Percentiles rank a stretch among this genome's conserved stretches.
Evolutionary conservation across 2,113 vertebrate species (phyloP).

Genomic region (Dicaeum eximium): DNA sequence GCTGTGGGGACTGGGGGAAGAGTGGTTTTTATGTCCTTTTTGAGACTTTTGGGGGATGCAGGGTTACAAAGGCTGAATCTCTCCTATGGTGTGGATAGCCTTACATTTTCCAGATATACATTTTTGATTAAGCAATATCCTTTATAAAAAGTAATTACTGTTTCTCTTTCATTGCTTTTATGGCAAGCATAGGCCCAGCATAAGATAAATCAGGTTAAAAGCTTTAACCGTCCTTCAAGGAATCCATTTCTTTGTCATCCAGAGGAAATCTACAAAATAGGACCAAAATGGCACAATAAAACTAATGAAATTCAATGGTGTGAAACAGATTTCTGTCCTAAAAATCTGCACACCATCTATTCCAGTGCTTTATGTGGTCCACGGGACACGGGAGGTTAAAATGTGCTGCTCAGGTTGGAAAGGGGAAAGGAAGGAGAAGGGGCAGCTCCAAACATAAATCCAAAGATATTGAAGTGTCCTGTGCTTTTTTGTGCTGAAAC

Average conservation of each 20-base stretch:
- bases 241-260: background rate
- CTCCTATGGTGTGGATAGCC: background rate
- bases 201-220: background rate
- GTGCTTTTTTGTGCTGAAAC: background rate
- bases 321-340: slow-evolving; percentile 19
- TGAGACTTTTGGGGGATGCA: background rate
- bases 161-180: background rate
- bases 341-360: background rate
- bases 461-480: background rate
- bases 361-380: background rate
- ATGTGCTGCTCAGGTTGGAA: background rate
- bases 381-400: background rate
- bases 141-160: background rate
- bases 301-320: slow-evolving; percentile 11
- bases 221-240: background rate
- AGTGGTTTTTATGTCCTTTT: background rate
- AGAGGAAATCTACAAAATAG: background rate
- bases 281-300: background rate
- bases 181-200: background rate
- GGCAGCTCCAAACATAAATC: background rate
- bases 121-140: background rate
- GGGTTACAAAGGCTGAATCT: background rate
- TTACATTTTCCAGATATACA: background rate
- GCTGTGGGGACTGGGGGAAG: rapidly evolving
- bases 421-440: background rate